A percentile compares a stretch with the other conserved stretches of the same genome.
phyloP scores from a whole-genome alignment of 1,140 invertebrate genomes.

The Brachionus asplanchnoidis region DNA sequence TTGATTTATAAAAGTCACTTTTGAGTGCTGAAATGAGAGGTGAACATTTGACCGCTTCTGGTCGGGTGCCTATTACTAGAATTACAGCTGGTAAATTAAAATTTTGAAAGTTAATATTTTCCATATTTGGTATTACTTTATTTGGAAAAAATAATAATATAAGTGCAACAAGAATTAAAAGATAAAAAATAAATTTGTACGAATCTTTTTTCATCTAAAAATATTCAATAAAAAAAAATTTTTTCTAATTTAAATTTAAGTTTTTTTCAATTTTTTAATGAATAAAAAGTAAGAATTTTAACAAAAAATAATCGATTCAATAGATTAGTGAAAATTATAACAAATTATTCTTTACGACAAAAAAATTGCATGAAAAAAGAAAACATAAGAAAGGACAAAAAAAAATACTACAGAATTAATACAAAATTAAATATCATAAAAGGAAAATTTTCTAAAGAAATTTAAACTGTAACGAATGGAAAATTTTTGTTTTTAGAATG shows the following conservation, averaged over 20 bases:
- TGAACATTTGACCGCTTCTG: background rate
- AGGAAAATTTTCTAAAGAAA: too few relatives aligned
- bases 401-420: too few relatives aligned
- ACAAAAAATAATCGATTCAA: too few relatives aligned
- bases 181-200: background rate
- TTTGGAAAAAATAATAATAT: background rate
- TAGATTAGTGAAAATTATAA: too few relatives aligned
- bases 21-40: background rate
- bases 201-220: background rate
- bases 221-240: background rate
- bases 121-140: background rate
- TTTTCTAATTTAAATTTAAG: background rate
- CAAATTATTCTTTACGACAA: too few relatives aligned
- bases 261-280: too few relatives aligned
- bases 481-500: too few relatives aligned
- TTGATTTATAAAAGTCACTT: background rate
- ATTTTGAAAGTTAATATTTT: background rate
- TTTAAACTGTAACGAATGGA: too few relatives aligned
- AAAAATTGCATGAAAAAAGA: too few relatives aligned
- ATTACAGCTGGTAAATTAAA: background rate
- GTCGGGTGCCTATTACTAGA: constrained; percentile 4
- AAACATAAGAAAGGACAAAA: too few relatives aligned
- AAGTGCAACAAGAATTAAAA: background rate
- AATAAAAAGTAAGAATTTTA: too few relatives aligned
- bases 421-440: too few relatives aligned